Evolutionary conservation across 1,140 invertebrate genomes (phyloP).

Genomic region (Brachionus koreanus): DNA sequence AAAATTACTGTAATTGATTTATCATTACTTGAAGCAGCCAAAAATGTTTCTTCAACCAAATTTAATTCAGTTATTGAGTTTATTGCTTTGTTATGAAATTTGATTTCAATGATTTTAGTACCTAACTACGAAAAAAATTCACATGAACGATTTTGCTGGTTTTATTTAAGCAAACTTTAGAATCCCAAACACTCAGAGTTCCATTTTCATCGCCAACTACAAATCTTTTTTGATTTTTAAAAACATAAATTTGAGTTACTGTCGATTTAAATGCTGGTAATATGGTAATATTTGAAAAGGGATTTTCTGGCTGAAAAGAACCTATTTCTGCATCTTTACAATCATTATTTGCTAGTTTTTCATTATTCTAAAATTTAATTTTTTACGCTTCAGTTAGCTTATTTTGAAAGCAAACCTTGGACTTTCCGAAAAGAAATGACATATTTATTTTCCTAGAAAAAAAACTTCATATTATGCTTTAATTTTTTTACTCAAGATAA

Average conservation of each 20-base stretch:
- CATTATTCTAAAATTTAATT: neutral
- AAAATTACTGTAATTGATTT: neutral
- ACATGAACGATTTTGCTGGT: neutral
- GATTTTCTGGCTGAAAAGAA: neutral
- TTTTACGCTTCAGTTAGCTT: neutral
- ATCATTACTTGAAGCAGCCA: neutral
- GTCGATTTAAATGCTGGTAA: neutral
- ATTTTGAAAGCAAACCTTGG: neutral
- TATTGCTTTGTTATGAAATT: neutral
- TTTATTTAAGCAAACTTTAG: neutral
- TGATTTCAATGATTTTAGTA: neutral
- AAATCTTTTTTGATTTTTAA: neutral
- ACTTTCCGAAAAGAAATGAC: slow-evolving; percentile 14
- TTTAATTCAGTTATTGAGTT: neutral
- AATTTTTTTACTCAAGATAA: neutral
- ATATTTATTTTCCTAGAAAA: neutral
- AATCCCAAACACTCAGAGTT: neutral
- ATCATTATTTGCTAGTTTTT: neutral
- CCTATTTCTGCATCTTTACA: neutral
- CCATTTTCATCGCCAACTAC: neutral
- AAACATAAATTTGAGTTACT: slow-evolving; percentile 15
- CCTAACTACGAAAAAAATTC: neutral
- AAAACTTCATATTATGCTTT: neutral
- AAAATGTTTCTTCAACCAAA: neutral
- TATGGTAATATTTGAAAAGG: neutral